Percentiles rank a stretch among this genome's conserved stretches.
phyloP scores from a whole-genome alignment of 2,888 invertebrate species.

The Isotomurus palustris region DNA sequence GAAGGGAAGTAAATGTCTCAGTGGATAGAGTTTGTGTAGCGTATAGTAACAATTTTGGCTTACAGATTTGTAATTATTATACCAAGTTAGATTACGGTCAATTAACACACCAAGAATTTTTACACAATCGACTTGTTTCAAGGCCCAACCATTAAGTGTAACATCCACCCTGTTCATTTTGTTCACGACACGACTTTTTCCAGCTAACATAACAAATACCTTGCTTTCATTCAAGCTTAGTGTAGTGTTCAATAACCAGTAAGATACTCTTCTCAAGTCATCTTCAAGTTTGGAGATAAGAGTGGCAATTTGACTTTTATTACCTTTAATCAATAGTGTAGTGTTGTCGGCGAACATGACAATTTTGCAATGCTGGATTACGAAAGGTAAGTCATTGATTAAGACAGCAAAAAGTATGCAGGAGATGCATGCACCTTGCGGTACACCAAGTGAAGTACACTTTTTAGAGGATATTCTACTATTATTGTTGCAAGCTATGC shows the following conservation, averaged over 20 bases:
- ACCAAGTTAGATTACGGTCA: slow-evolving; percentile 2
- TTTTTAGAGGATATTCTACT: too few species aligned
- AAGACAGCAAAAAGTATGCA: slow-evolving; percentile 2
- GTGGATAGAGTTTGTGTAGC: not conserved
- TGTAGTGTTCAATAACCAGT: not conserved
- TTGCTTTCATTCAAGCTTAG: slow-evolving; percentile 6
- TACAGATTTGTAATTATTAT: not conserved
- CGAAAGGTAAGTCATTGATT: slow-evolving; percentile 4
- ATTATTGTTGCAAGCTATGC: too few species aligned
- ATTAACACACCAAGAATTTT: slow-evolving; percentile 7
- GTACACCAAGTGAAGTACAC: slow-evolving; percentile 6
- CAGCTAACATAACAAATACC: slow-evolving; percentile 2
- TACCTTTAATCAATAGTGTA: not conserved
- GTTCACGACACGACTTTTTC: too few species aligned
- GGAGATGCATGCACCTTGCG: slow-evolving; percentile 4
- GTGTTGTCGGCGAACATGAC: slow-evolving; percentile 14
- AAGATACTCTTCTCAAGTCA: not conserved
- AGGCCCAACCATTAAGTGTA: not conserved
- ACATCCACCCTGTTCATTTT: too few species aligned
- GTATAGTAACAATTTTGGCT: not conserved
- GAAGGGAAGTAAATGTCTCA: not conserved
- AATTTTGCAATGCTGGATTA: not conserved
- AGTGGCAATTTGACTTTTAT: not conserved
- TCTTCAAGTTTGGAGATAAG: not conserved
- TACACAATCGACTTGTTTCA: not conserved